Conservation (phyloP, 2,797 vertebrate species). For the Girardinus metallicus region DNA sequence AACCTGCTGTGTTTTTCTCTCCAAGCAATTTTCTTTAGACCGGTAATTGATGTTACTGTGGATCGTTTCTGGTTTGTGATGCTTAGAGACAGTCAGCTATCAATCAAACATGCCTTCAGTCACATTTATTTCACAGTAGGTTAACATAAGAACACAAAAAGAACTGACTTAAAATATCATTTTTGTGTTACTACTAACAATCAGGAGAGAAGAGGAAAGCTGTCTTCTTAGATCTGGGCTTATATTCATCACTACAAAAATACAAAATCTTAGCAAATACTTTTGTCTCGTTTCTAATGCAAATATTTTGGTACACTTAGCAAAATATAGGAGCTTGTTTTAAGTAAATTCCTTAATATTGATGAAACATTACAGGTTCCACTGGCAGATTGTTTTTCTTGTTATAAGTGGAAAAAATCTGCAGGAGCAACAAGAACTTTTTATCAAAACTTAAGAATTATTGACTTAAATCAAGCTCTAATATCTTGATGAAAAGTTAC, state of each 20-base stretch:
- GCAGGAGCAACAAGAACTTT: too few relatives aligned
- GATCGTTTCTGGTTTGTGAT: background rate
- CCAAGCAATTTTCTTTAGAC: constrained; percentile 3
- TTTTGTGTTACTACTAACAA: background rate
- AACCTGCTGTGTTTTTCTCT: constrained; percentile 29
- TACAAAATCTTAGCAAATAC: too few relatives aligned
- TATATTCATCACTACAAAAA: background rate
- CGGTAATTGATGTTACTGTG: constrained; percentile 8
- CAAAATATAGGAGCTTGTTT: too few relatives aligned
- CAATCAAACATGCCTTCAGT: background rate
- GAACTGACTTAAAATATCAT: background rate
- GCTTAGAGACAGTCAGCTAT: background rate
- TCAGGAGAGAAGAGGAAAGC: background rate
- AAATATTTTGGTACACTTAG: too few relatives aligned
- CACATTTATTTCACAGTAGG: background rate
- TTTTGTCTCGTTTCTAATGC: too few relatives aligned
- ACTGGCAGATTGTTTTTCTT: too few relatives aligned
- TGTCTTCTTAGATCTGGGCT: background rate
- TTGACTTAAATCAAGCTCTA: too few relatives aligned
- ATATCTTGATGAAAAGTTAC: too few relatives aligned
- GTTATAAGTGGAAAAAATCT: too few relatives aligned
- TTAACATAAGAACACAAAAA: background rate
- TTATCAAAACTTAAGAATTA: too few relatives aligned
- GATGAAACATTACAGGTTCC: too few relatives aligned
- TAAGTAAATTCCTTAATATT: too few relatives aligned